Base-by-base conservation (phyloP, 2,113 vertebrate species). In the Ptilorrhoa leucosticta region DNA sequence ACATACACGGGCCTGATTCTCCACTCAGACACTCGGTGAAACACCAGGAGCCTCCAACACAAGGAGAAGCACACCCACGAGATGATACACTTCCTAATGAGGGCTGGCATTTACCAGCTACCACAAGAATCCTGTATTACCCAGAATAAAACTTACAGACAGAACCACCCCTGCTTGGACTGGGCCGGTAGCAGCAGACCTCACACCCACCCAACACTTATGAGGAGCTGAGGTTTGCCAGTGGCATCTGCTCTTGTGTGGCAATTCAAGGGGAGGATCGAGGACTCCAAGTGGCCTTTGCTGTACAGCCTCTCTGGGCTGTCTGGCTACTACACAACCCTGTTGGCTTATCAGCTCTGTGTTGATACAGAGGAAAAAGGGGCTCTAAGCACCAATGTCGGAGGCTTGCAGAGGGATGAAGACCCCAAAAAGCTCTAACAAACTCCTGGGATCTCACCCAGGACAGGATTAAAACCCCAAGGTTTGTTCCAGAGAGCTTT, bases 81-180 rank as follows among this genome's bases (percentile, higher is more conserved):
- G 58, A 63, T 42, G 10, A 70, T n/a, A 50, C 0, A 21, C 47
- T 86, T 54, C 45, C 63, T 94, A 94, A 90, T 50, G 85, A 87
- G 54, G 77, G 66, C 50, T 96, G 93, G 82, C 91, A 95, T 93
- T 83, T 80, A 76, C 45, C 58, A 76, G 75, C 66, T 83, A 63
- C 58, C 78, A 72, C 60, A 47, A 37, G 58, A 68, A 77, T 63
- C 45, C 42, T 53, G 0, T 16, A 0, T 57, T 39, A 63, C 24
- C 85, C 78, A 64, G 84, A 83, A 80, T 65, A 85, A 88, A 90
- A 66, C 60, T 56, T 58, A 12, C 10, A 86, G 75, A 42, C 64
- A 88, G 72, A 93, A n/a, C 24, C 50, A 42, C 2, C 35, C 30
- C 61, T 69, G 82, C 73, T 48, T 35, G 66, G 91, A 50, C 44